Percentiles rank a stretch among this genome's conserved stretches.
Conservation (phyloP, 2,113 vertebrate species). For the Eonycteris spelaea region DNA sequence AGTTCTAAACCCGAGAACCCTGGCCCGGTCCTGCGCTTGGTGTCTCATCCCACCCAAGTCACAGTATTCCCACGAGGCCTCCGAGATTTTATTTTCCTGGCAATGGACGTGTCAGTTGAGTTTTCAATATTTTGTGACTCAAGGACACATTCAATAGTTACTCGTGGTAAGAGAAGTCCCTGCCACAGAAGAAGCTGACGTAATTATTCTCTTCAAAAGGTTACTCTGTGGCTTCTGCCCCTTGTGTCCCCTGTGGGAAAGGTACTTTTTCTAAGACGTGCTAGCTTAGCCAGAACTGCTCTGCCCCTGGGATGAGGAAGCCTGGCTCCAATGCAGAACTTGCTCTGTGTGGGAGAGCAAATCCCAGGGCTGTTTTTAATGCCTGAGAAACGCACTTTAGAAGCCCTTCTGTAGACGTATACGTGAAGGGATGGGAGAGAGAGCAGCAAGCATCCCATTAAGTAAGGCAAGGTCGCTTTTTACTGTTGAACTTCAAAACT, state of each 20-base stretch:
- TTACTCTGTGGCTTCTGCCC: not conserved
- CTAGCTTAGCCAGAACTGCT: not conserved
- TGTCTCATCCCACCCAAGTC: not conserved
- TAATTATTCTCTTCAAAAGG: not conserved
- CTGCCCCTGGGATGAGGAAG: not conserved
- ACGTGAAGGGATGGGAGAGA: not conserved
- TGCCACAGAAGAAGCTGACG: not conserved
- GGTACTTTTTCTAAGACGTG: not conserved
- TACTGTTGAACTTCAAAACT: not conserved
- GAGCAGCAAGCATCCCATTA: not conserved
- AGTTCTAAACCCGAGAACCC: not conserved
- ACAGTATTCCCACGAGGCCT: not conserved
- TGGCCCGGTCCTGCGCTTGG: accelerated
- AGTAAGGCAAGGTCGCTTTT: not conserved
- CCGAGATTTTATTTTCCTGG: not conserved
- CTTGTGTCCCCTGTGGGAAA: not conserved
- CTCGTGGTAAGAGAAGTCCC: conserved; percentile 16
- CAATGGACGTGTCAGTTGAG: conserved; percentile 4
- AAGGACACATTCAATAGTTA: conserved; percentile 43
- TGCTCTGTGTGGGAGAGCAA: not conserved
- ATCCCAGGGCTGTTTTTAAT: not conserved
- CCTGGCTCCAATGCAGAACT: not conserved
- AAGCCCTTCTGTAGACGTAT: not conserved
- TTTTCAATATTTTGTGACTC: conserved; percentile 30
- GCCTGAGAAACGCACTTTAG: conserved; percentile 54